These are phyloP conservation scores for Dendrophyllia cribrosa DNA, from an alignment of 64 coral and sea anemone genomes.

Conservation along the genomic window DNA sequence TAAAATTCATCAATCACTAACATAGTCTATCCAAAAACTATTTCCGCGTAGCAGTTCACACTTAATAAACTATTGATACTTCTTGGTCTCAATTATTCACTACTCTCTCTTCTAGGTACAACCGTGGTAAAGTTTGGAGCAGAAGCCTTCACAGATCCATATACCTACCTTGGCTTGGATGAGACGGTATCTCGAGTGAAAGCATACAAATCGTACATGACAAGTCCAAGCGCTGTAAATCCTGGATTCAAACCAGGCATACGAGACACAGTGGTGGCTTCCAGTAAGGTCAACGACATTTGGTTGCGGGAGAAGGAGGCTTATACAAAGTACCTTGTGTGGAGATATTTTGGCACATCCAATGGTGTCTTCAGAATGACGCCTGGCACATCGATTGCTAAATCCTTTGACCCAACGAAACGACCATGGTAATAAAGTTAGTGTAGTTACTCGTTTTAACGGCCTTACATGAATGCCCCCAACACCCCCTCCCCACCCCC, in stretches of 20 bases:
- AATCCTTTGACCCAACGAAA: constrained; percentile 63
- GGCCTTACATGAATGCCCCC: no score
- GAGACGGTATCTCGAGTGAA: constrained; percentile 9
- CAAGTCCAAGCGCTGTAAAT: neutral
- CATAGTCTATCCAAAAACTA: no score
- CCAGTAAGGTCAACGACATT: constrained; percentile 31
- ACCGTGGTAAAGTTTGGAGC: constrained; percentile 46
- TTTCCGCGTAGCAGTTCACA: no score
- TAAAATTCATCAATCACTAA: no score
- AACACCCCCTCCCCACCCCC: no score
- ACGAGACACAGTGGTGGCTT: constrained; percentile 42
- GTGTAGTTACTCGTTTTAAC: no score
- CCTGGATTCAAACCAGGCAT: constrained; percentile 59
- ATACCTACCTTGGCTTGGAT: constrained; percentile 40
- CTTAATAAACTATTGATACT: no score
- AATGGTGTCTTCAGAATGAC: constrained; percentile 61
- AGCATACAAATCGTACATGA: constrained; percentile 17
- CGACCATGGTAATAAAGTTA: constrained; percentile 78
- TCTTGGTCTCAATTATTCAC: no score
- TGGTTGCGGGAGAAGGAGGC: constrained; percentile 28
- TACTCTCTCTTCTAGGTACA: neutral
- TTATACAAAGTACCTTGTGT: constrained; percentile 49
- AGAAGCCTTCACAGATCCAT: constrained; percentile 43
- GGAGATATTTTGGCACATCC: constrained; percentile 61
- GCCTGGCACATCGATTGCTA: constrained; percentile 29